Conservation (phyloP, 2,888 invertebrate genomes). For the Parochlus steinenii region DNA sequence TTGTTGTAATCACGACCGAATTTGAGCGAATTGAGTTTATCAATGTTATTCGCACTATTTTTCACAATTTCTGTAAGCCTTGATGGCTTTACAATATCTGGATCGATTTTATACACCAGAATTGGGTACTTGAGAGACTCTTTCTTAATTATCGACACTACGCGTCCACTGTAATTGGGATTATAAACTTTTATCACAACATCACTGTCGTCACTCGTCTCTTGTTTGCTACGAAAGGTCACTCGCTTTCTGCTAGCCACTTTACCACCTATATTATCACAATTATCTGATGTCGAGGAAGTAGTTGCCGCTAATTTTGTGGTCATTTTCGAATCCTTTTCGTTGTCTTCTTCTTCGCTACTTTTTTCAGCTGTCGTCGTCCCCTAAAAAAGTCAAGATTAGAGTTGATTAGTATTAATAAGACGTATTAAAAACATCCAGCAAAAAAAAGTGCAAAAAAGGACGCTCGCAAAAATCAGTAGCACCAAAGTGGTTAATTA, state of each 20-base stretch:
- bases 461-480: too few species aligned
- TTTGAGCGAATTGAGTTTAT: constrained; percentile 28
- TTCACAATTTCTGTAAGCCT: constrained; percentile 44
- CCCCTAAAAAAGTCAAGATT: too few species aligned
- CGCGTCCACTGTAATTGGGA: constrained; percentile 40
- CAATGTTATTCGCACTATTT: constrained; percentile 34
- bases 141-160: constrained; percentile 45
- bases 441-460: too few species aligned
- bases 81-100: constrained; percentile 44
- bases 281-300: constrained; percentile 8
- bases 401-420: too few species aligned
- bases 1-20: constrained; percentile 16
- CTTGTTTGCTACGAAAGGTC: constrained; percentile 42
- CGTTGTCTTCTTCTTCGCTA: constrained; percentile 1
- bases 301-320: constrained; percentile 7
- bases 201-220: constrained; percentile 43
- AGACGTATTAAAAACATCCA: too few species aligned
- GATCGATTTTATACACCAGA: constrained; percentile 39
- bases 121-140: constrained; percentile 38
- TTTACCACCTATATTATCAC: constrained; percentile 12
- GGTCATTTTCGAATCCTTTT: constrained; percentile 10
- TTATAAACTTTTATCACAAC: constrained; percentile 40
- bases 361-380: not conserved
- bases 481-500: too few species aligned
- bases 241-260: constrained; percentile 39